phyloP scores from a whole-genome alignment of 2,888 invertebrate species.

The Parnassius glacialis region DNA sequence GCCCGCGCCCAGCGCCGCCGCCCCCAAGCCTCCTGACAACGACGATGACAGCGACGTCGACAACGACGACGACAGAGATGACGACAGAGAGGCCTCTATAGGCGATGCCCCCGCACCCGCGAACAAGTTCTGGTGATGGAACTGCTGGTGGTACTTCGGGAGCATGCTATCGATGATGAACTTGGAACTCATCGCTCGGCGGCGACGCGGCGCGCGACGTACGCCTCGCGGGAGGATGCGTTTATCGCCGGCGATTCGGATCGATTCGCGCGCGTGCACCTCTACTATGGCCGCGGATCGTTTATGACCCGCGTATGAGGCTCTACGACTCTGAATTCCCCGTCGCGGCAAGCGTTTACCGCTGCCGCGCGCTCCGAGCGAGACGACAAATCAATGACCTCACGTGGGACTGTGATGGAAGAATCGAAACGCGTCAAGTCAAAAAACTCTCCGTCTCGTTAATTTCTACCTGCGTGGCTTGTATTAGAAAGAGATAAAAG shows the following conservation, averaged over 20 bases:
- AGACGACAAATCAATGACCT: slow-evolving; percentile 75
- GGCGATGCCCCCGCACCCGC: slow-evolving; percentile 86
- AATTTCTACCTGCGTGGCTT: slow-evolving; percentile 79
- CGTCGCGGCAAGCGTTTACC: slow-evolving; percentile 81
- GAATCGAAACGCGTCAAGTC: slow-evolving; percentile 54
- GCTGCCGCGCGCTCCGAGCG: slow-evolving; percentile 76
- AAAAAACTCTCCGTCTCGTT: slow-evolving; percentile 78
- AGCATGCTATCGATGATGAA: slow-evolving; percentile 99
- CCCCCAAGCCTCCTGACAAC: slow-evolving; percentile 71
- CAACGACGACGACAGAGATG: slow-evolving; percentile 81
- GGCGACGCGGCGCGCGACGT: slow-evolving; percentile 80
- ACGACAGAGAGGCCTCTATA: slow-evolving; percentile 84
- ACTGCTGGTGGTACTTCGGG: slow-evolving; percentile 93
- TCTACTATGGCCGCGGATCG: slow-evolving; percentile 87
- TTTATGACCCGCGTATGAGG: slow-evolving; percentile 92
- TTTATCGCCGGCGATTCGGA: slow-evolving; percentile 80
- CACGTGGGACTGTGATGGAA: slow-evolving; percentile 67
- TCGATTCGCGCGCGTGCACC: slow-evolving; percentile 82
- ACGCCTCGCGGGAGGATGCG: slow-evolving; percentile 78
- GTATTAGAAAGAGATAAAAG: slow-evolving; percentile 82
- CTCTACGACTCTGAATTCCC: slow-evolving; percentile 92
- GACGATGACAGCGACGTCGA: slow-evolving; percentile 79
- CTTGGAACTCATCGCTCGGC: slow-evolving; percentile 95
- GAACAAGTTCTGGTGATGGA: slow-evolving; percentile 83
- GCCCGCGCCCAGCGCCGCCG: slow-evolving; percentile 83